Percentiles rank a stretch among this genome's conserved stretches.
Evolutionary conservation across 2,888 invertebrate species (phyloP).

Genomic region (Spodoptera picta): DNA sequence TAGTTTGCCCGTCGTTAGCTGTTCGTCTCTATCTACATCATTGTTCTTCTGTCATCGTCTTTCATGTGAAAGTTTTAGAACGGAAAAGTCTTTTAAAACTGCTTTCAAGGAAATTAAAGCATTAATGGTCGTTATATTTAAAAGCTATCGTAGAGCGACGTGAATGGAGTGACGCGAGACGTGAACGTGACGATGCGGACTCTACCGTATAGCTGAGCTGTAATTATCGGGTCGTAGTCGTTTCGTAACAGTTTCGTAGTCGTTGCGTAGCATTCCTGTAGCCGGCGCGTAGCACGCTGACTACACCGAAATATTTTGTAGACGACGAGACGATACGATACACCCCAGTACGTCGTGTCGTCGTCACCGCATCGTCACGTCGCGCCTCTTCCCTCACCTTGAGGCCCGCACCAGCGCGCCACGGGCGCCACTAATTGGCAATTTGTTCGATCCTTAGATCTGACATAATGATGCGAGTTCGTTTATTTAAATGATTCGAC

Average conservation of each 20-base stretch:
- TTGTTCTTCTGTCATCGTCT: conserved; percentile 81
- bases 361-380: conserved; percentile 51
- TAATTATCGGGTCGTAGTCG: conserved; percentile 8
- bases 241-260: conserved; percentile 8
- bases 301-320: too few species aligned
- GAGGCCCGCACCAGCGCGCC: conserved; percentile 71
- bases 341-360: conserved; percentile 30
- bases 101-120: conserved; percentile 88
- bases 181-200: conserved; percentile 20
- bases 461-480: conserved; percentile 87
- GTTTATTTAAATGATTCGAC: conserved; percentile 88
- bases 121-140: conserved; percentile 81
- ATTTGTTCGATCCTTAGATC: conserved; percentile 88
- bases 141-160: conserved; percentile 64
- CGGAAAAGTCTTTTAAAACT: conserved; percentile 87
- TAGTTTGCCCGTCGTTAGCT: conserved; percentile 32
- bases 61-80: conserved; percentile 86
- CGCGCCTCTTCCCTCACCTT: conserved; percentile 62
- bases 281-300: conserved; percentile 1
- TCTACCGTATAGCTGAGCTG: background rate
- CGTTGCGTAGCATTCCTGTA: conserved; percentile 8
- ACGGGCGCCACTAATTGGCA: conserved; percentile 86
- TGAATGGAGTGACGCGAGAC: conserved; percentile 37
- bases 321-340: too few species aligned
- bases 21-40: conserved; percentile 66